Base-by-base conservation (phyloP, 2,113 vertebrate genomes). In the Ctenodactylus gundi region DNA sequence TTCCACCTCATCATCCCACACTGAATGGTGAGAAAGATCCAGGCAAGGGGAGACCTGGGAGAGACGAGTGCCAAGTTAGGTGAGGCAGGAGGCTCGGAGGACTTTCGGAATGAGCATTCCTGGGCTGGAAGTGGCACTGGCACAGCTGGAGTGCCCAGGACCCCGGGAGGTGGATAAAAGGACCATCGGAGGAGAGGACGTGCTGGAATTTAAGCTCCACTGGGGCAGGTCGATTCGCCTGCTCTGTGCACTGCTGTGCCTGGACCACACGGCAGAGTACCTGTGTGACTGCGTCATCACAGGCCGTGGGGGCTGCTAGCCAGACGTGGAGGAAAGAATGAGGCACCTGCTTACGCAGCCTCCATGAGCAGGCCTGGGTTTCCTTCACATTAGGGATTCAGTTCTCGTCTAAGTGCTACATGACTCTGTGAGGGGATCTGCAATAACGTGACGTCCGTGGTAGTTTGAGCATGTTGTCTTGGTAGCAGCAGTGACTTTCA, bases 91-190 rank as follows among this genome's bases (percentile, higher is more conserved):
- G 34, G 31, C 34, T 25, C 15, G 17, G 78, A 46, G 18, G 17
- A 53, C 4, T 2, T 4, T 58, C 25, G 6, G 11, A 23, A 4
- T 29, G 17, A 46, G n/a, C 39, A 39, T 1, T 51, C 11, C 41
- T 17, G 65, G 57, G 36, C 6, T 11, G 1, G 17, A 11, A 31
- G 31, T 12, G 27, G 64, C 1, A 25, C n/a, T 4, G 25, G 18
- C 0, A 2, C 0, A 0, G 53, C 0, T 4, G 77, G 55, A 31
- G 23, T 1, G 4, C 36, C 65, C 20, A 29, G 67, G 60, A 4
- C 13, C 55, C 34, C 12, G 4, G 15, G 36, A 41, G 4, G 0
- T 2, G 39, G 27, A 2, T 9, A 6, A 36, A 8, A 41, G 7
- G 31, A 72, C 21, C 34, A 44, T 25, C 57, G 14, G 18, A 72